Evolutionary conservation across 1,140 invertebrate genomes (phyloP).

Genomic region (Xylocopa sonorina): DNA sequence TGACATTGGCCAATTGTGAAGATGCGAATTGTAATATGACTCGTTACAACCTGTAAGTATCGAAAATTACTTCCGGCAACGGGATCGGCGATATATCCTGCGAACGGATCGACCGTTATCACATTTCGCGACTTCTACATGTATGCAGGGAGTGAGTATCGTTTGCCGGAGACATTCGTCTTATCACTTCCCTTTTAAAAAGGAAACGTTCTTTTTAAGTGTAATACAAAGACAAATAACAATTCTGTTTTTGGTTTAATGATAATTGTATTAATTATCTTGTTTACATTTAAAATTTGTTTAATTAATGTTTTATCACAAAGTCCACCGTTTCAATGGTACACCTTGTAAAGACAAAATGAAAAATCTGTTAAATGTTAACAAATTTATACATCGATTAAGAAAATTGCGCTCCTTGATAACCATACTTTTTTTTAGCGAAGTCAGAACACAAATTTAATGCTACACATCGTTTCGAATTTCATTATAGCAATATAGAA

Average conservation of each 20-base stretch:
- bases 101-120: slow-evolving; percentile 37
- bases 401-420: too few species aligned
- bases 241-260: not conserved
- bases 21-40: slow-evolving; percentile 55
- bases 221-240: not conserved
- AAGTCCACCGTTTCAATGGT: too few species aligned
- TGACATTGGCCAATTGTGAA: slow-evolving; percentile 75
- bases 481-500: not conserved
- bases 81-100: slow-evolving; percentile 62
- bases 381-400: too few species aligned
- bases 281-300: not conserved
- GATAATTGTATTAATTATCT: too few species aligned
- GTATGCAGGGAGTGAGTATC: slow-evolving; percentile 21
- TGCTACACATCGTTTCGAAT: not conserved
- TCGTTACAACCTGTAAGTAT: slow-evolving; percentile 58
- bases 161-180: not conserved
- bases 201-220: not conserved
- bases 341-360: too few species aligned
- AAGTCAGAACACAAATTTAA: too few species aligned
- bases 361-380: too few species aligned
- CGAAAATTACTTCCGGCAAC: slow-evolving; percentile 72
- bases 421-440: too few species aligned
- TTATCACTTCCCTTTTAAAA: not conserved
- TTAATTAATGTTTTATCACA: not conserved
- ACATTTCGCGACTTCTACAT: slow-evolving; percentile 29